phyloP scores from a whole-genome alignment of 2,888 invertebrate species.

The Habroteleia sp. region DNA sequence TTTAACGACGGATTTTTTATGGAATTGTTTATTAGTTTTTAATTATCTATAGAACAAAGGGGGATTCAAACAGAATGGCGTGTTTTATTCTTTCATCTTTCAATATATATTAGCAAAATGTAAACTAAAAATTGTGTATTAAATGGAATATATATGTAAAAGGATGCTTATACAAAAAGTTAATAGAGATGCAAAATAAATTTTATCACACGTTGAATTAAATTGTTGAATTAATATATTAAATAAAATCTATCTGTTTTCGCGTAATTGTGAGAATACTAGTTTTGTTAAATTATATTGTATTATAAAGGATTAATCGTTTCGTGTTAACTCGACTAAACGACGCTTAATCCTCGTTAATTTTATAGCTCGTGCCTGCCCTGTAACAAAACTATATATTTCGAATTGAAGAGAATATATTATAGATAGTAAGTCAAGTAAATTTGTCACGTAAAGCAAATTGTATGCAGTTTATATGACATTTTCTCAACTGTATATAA shows the following conservation, averaged over 20 bases:
- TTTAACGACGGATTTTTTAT: constrained; percentile 5
- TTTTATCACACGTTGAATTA: constrained; percentile 13
- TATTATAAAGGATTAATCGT: constrained; percentile 18
- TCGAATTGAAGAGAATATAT: constrained; percentile 31
- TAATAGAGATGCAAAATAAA: constrained; percentile 19
- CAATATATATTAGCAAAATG: constrained; percentile 4
- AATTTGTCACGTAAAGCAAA: constrained; percentile 26
- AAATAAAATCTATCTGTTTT: constrained; percentile 21
- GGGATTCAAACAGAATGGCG: neutral
- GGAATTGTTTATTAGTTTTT: neutral
- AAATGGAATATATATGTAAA: constrained; percentile 15
- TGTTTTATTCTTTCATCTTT: constrained; percentile 28
- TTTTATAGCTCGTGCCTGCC: constrained; percentile 63
- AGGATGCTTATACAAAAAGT: constrained; percentile 33
- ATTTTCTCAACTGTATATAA: constrained; percentile 55
- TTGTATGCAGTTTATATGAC: constrained; percentile 40
- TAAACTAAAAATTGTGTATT: constrained; percentile 27
- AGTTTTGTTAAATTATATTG: too few species aligned
- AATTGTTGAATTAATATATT: constrained; percentile 13
- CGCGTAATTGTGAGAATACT: too few species aligned
- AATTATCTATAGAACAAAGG: constrained; percentile 1
- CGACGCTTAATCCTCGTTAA: constrained; percentile 43
- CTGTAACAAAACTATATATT: constrained; percentile 50
- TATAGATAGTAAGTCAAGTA: constrained; percentile 38
- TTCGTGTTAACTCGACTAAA: constrained; percentile 16